These are phyloP conservation scores for Eristalis pertinax DNA, from an alignment of 2,888 invertebrate genomes.

Conservation along the genomic window DNA sequence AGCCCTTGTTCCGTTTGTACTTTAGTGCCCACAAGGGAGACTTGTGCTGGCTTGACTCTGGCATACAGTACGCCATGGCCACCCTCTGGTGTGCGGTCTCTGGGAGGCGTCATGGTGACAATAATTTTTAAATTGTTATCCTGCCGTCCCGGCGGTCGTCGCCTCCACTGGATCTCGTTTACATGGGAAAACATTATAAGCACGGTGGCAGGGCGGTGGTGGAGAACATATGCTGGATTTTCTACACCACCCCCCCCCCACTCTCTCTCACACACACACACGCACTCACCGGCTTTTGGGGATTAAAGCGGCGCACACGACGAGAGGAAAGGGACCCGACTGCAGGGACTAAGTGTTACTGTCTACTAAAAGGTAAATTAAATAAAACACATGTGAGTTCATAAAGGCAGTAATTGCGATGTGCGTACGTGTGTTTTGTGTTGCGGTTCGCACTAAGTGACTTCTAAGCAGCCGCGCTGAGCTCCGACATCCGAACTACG, in stretches of 20 bases:
- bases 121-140: slow-evolving; percentile 66
- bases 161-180: slow-evolving; percentile 14
- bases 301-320: not conserved
- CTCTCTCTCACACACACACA: not conserved
- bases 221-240: slow-evolving; percentile 42
- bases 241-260: not conserved
- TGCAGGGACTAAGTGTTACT: slow-evolving; percentile 34
- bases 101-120: slow-evolving; percentile 58
- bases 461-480: slow-evolving; percentile 40
- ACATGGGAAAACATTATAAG: slow-evolving; percentile 38
- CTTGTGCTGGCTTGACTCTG: slow-evolving; percentile 41
- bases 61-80: slow-evolving; percentile 21
- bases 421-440: slow-evolving; percentile 29
- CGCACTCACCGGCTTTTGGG: too few relatives aligned
- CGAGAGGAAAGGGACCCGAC: not conserved
- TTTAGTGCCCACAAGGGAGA: slow-evolving; percentile 49
- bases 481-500: slow-evolving; percentile 21
- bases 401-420: slow-evolving; percentile 63
- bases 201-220: not conserved
- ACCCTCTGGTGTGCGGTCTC: slow-evolving; percentile 49
- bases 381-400: slow-evolving; percentile 68
- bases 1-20: slow-evolving; percentile 40
- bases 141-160: not conserved
- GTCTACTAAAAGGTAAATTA: slow-evolving; percentile 67
- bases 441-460: slow-evolving; percentile 61